Conservation (phyloP, 2,888 invertebrate genomes). For the Chymomyza caudatula region DNA sequence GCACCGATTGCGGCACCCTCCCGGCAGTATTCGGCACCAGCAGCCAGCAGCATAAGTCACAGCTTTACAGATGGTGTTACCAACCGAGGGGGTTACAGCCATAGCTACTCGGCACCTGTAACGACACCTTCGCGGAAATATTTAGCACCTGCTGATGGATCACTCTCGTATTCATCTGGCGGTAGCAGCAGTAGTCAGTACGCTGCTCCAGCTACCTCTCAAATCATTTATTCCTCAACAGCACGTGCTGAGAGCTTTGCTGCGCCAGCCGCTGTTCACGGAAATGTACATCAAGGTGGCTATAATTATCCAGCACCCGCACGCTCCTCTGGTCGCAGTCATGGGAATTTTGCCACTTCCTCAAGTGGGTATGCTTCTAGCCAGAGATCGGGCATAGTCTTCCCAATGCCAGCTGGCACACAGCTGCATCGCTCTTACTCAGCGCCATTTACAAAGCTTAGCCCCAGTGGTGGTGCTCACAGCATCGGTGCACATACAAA, state of each 20-base stretch:
- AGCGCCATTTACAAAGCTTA: background rate
- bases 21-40: constrained; percentile 8
- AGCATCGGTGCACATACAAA: no score
- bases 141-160: constrained; percentile 35
- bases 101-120: constrained; percentile 17
- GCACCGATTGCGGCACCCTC: constrained; percentile 15
- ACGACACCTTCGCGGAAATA: constrained; percentile 37
- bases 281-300: background rate
- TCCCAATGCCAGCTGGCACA: background rate
- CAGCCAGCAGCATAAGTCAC: constrained; percentile 19
- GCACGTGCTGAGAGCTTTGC: constrained; percentile 19
- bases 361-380: constrained; percentile 11
- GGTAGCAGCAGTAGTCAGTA: constrained; percentile 13
- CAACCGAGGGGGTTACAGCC: background rate
- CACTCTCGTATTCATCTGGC: constrained; percentile 1
- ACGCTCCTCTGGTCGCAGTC: background rate
- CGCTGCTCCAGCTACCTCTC: constrained; percentile 21
- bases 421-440: background rate
- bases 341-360: background rate
- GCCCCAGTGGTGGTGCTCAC: background rate
- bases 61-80: background rate
- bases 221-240: constrained; percentile 9
- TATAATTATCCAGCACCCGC: background rate
- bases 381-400: constrained; percentile 6
- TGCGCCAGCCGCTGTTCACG: constrained; percentile 16